These are phyloP conservation scores for Oreohelix idahoensis DNA, from an alignment of 1,140 invertebrate genomes.

Conservation along the genomic window DNA sequence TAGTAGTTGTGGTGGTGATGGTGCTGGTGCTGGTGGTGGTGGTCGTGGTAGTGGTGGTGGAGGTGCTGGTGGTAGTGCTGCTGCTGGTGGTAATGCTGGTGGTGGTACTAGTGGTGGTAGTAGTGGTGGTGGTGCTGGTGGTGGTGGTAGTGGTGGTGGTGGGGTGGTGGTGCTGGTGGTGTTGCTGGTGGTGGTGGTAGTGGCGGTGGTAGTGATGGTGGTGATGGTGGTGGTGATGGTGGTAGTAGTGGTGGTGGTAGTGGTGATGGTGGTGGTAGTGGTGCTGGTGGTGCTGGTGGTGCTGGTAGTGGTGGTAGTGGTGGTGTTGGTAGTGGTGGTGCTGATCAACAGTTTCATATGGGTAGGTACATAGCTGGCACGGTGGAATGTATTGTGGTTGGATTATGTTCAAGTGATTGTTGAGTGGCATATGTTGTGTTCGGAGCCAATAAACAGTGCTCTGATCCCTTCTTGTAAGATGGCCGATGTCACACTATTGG, in stretches of 20 bases:
- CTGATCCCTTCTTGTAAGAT: no score
- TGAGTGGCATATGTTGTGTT: no score
- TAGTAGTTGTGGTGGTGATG: no score
- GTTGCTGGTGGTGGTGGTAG: background rate
- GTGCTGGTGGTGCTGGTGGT: slow-evolving; percentile 2
- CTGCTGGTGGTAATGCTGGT: background rate
- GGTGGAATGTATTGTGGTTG: no score
- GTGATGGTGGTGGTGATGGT: background rate
- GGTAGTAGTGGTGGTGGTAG: background rate
- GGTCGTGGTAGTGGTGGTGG: background rate
- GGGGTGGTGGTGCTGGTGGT: no score
- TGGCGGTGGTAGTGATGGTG: background rate
- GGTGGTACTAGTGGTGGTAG: background rate
- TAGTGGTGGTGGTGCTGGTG: slow-evolving; percentile 2
- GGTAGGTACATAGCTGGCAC: no score
- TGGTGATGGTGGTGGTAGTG: background rate
- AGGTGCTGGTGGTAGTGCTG: background rate
- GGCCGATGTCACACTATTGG: no score
- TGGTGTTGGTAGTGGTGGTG: no score
- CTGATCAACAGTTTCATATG: no score
- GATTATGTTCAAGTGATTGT: no score
- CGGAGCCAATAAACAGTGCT: no score
- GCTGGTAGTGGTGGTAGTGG: no score
- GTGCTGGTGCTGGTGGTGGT: slow-evolving; percentile 4
- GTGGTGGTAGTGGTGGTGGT: slow-evolving; percentile 11